Conservation (phyloP, 1,140 invertebrate species). For the Conopomorpha cramerella region DNA sequence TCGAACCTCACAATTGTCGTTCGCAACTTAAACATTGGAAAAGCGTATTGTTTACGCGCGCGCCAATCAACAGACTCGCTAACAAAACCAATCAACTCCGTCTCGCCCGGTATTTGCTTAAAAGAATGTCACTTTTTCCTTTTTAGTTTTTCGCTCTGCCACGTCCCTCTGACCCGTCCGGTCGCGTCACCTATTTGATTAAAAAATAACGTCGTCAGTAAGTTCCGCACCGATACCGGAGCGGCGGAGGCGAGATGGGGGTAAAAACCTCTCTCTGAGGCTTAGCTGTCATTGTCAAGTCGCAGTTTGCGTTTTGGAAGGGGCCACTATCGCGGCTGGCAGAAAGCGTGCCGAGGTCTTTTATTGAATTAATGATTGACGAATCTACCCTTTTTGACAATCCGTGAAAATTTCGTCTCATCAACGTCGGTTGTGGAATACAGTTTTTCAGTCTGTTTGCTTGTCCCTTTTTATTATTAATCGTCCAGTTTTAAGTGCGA, state of each 20-base stretch:
- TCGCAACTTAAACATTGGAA: slow-evolving; percentile 47
- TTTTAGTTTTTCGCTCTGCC: slow-evolving; percentile 56
- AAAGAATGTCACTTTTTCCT: slow-evolving; percentile 49
- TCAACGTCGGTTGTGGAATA: too few relatives aligned
- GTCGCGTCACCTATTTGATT: slow-evolving; percentile 61
- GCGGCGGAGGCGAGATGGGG: slow-evolving; percentile 35
- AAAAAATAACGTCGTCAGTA: slow-evolving; percentile 63
- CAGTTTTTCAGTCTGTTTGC: slow-evolving; percentile 13
- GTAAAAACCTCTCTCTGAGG: slow-evolving; percentile 39
- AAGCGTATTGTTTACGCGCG: slow-evolving; percentile 49
- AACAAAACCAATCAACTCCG: slow-evolving; percentile 61
- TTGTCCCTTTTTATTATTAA: slow-evolving; percentile 28
- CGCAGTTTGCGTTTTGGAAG: slow-evolving; percentile 35
- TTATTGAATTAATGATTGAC: too few relatives aligned
- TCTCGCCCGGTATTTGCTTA: slow-evolving; percentile 59
- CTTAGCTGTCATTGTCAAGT: slow-evolving; percentile 56
- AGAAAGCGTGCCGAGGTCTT: too few relatives aligned
- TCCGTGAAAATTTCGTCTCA: too few relatives aligned
- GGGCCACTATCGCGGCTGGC: slow-evolving; percentile 20
- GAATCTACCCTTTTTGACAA: too few relatives aligned
- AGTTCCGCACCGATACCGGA: too few relatives aligned
- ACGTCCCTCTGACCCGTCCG: slow-evolving; percentile 56
- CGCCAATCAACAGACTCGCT: slow-evolving; percentile 57
- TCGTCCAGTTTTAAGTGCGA: slow-evolving; percentile 29
- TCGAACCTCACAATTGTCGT: slow-evolving; percentile 42